Evolutionary conservation across 2,888 invertebrate genomes (phyloP).

Genomic region (Rhopalosiphum nymphaeae): DNA sequence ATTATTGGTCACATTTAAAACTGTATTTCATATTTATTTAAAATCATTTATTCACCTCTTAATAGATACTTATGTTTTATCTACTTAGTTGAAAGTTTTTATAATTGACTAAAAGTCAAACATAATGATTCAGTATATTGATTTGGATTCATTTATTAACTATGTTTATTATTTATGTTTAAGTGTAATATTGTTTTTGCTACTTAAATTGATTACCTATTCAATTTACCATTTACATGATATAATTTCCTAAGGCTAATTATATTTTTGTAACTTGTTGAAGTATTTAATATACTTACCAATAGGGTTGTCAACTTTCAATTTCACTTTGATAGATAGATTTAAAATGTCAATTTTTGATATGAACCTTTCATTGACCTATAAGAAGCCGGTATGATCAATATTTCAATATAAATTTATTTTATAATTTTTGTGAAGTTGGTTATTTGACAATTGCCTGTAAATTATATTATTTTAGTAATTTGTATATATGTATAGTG

Average conservation of each 20-base stretch:
- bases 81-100: neutral
- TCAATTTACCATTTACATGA: neutral
- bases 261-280: neutral
- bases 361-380: too few species aligned
- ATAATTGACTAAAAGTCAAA: neutral
- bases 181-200: neutral
- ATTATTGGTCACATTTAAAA: neutral
- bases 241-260: neutral
- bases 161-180: neutral
- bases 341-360: too few species aligned
- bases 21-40: neutral
- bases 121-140: neutral
- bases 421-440: too few species aligned
- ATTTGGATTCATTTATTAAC: neutral
- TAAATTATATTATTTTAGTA: too few species aligned
- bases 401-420: too few species aligned
- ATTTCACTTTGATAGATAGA: too few species aligned
- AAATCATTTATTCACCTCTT: neutral
- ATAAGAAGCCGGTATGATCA: too few species aligned
- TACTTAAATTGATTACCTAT: neutral
- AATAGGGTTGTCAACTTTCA: too few species aligned
- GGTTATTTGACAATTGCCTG: too few species aligned
- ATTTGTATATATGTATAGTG: too few species aligned
- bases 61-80: neutral
- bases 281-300: neutral